Conservation (phyloP, 2,113 vertebrate genomes). For the Nymphicus hollandicus region DNA sequence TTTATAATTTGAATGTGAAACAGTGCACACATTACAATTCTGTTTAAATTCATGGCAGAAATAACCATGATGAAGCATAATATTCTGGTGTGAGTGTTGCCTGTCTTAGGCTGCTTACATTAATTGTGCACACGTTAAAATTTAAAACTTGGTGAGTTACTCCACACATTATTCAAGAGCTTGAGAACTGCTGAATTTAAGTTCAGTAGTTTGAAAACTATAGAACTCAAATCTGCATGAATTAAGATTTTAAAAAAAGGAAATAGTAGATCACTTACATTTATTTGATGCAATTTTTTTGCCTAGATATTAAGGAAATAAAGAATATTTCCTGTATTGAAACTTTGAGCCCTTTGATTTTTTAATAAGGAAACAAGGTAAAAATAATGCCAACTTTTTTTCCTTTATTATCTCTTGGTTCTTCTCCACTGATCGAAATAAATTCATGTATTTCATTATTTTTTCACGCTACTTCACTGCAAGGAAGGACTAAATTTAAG, state of each 20-base stretch:
- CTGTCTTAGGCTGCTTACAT: background rate
- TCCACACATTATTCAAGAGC: fast-evolving
- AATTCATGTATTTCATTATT: background rate
- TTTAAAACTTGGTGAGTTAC: background rate
- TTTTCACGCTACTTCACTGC: background rate
- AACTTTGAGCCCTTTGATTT: background rate
- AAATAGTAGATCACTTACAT: background rate
- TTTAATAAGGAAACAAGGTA: background rate
- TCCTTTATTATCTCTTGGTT: background rate
- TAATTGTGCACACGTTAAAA: background rate
- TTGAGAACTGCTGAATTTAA: background rate
- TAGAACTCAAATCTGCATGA: background rate
- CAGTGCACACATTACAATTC: background rate
- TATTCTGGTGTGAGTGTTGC: background rate
- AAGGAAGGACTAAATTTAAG: background rate
- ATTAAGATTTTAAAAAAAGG: background rate
- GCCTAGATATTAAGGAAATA: background rate
- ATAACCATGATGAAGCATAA: background rate
- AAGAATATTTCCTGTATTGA: background rate
- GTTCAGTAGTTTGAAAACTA: background rate
- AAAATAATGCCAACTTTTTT: background rate
- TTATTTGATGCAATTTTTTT: background rate
- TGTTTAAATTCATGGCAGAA: background rate
- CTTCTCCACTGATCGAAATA: background rate
- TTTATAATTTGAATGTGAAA: background rate